A percentile compares a stretch with the other conserved stretches of the same genome.
Conservation (phyloP, 2,888 invertebrate species). For the Penaeus monodon region DNA sequence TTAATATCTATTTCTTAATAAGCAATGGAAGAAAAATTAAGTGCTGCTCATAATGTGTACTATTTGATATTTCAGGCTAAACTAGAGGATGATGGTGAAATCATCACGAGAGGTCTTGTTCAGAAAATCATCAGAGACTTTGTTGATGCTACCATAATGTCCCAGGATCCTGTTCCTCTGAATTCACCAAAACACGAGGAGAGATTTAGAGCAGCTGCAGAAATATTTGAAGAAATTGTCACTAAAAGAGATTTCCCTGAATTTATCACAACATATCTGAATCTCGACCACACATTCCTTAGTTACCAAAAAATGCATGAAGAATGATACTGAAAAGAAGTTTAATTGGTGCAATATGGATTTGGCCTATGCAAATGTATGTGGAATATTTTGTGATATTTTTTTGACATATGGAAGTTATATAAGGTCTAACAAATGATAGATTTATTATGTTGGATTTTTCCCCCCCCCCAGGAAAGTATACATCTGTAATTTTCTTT, state of each 20-base stretch:
- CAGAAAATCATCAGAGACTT: conserved; percentile 72
- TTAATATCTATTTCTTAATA: background rate
- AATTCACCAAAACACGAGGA: conserved; percentile 40
- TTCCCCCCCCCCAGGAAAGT: too few relatives aligned
- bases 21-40: background rate
- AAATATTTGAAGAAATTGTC: conserved; percentile 77
- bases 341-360: background rate
- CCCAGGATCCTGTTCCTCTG: conserved; percentile 67
- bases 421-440: background rate
- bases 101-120: conserved; percentile 73
- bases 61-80: conserved; percentile 70
- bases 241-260: conserved; percentile 76
- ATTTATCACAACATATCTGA: conserved; percentile 78
- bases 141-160: conserved; percentile 68
- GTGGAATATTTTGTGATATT: background rate
- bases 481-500: too few relatives aligned
- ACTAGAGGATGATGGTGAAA: conserved; percentile 73
- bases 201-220: conserved; percentile 68
- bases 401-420: background rate
- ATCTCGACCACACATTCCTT: conserved; percentile 50
- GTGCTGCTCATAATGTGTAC: too few relatives aligned
- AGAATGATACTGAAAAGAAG: background rate
- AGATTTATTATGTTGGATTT: too few relatives aligned
- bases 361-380: too few relatives aligned
- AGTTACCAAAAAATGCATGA: conserved; percentile 31